Base-by-base conservation (phyloP, 2,797 vertebrate species). In the Spheniscus humboldti region DNA sequence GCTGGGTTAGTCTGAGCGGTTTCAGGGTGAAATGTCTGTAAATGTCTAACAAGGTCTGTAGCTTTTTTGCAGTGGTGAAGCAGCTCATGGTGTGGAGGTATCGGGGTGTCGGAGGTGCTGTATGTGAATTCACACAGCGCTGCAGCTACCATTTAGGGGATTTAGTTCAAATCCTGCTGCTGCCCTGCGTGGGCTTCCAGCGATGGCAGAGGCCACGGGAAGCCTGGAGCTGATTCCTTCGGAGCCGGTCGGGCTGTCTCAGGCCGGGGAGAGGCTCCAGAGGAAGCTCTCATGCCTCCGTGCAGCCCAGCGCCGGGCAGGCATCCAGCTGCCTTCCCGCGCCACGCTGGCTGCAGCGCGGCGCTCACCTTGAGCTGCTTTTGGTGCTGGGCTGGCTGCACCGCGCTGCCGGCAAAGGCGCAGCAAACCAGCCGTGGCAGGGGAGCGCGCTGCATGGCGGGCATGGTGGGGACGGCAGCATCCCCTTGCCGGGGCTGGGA, bases 311-410 rank as follows among this genome's bases (percentile, higher is more conserved):
- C 13, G 5, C 62, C 0, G 7, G 75, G 82, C 33, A 7, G 59
- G 75, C 2, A 0, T 55, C 82, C 82, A 64, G 75, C 78, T 4
- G 3, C 91, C 74, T 85, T 93, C 88, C 88, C 20, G 68, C 0
- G 0, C 57, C 0, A 0, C 0, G 6, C 33, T 1, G 1, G 41
- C 56, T 3, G 33, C 53, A 3, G 14, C 18, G 0, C 3, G 1
- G 10, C 4, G 39, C 76, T 91, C 15, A 2, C 41, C 88, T 37
- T 12, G 85, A 50, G 85, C 80, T 0, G 30, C 68, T 35, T 28
- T 4, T 4, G 53, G 39, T 1, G 13, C 83, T 12, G 66, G 47
- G 47, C 74, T 31, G 86, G 39, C 24, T 3, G 1, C 1, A 8
- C 48, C 2, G 1, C 10, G 1, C 25, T 9, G 0, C 57, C 4